Conservation (phyloP, 2,888 invertebrate species). For the Nomada fabriciana region DNA sequence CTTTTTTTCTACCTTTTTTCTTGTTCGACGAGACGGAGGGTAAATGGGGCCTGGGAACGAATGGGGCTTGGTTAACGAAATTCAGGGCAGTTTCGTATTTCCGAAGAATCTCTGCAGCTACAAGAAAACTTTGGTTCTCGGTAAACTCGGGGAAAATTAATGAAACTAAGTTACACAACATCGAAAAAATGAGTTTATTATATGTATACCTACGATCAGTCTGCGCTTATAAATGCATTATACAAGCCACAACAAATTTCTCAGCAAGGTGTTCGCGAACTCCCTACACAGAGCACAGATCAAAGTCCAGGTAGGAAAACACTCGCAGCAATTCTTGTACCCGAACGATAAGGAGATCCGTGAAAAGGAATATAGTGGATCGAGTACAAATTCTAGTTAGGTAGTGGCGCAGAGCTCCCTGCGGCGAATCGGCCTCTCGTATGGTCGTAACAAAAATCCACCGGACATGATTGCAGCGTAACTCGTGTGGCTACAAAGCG, state of each 20-base stretch:
- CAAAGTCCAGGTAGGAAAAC: background rate
- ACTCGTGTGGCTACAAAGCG: constrained; percentile 13
- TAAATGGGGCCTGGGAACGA: constrained; percentile 60
- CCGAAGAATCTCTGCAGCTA: background rate
- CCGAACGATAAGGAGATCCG: constrained; percentile 45
- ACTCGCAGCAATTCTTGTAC: constrained; percentile 3
- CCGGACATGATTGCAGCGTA: constrained; percentile 10
- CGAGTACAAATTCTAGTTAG: constrained; percentile 47
- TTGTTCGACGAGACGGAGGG: constrained; percentile 45
- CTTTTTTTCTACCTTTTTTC: constrained; percentile 9
- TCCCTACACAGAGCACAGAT: too few species aligned
- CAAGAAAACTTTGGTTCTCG: background rate
- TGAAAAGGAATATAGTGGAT: constrained; percentile 31
- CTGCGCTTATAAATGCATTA: too few species aligned
- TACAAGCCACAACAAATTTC: too few species aligned
- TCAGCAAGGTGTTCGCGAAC: too few species aligned
- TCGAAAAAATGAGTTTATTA: too few species aligned
- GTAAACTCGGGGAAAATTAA: constrained; percentile 8
- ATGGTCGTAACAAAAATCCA: constrained; percentile 43
- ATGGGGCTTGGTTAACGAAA: constrained; percentile 46
- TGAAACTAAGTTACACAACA: too few species aligned
- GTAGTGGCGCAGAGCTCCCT: constrained; percentile 33
- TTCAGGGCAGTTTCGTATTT: constrained; percentile 38
- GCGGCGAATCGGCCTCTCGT: constrained; percentile 21
- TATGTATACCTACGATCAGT: too few species aligned